Evolutionary conservation across 2,888 invertebrate genomes (phyloP).

Genomic region (Oxytorus armatus): DNA sequence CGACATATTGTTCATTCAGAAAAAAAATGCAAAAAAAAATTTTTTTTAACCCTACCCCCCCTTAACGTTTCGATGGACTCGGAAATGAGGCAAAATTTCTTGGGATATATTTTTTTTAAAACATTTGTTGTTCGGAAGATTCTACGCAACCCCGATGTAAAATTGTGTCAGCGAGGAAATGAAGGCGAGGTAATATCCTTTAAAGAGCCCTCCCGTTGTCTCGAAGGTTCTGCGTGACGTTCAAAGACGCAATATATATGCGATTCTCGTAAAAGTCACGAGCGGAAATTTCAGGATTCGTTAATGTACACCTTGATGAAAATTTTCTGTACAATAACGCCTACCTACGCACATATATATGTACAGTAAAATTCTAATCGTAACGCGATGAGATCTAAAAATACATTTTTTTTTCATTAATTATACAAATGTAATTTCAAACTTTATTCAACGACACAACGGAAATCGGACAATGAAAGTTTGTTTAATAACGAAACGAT

Average conservation of each 20-base stretch:
- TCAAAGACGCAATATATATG: background rate
- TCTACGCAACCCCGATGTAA: constrained; percentile 13
- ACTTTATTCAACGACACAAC: too few species aligned
- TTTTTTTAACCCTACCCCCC: too few species aligned
- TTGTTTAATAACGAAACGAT: too few species aligned
- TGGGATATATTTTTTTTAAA: too few species aligned
- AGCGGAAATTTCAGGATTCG: constrained; percentile 12
- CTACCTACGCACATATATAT: background rate
- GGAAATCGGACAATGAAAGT: too few species aligned
- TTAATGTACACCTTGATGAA: background rate
- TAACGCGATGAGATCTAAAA: too few species aligned
- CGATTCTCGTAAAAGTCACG: constrained; percentile 48
- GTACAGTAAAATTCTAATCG: background rate
- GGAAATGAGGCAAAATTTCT: too few species aligned
- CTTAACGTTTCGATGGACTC: background rate
- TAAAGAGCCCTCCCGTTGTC: constrained; percentile 8
- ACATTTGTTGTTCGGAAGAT: constrained; percentile 13
- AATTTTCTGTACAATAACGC: background rate
- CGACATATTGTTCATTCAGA: too few species aligned
- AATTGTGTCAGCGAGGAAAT: constrained; percentile 47
- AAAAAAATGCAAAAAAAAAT: background rate
- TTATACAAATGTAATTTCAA: too few species aligned
- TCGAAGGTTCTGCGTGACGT: constrained; percentile 15
- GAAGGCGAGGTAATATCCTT: constrained; percentile 50
- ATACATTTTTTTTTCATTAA: too few species aligned